phyloP scores from a whole-genome alignment of 2,113 vertebrate genomes.

The Myotis lucifugus region DNA sequence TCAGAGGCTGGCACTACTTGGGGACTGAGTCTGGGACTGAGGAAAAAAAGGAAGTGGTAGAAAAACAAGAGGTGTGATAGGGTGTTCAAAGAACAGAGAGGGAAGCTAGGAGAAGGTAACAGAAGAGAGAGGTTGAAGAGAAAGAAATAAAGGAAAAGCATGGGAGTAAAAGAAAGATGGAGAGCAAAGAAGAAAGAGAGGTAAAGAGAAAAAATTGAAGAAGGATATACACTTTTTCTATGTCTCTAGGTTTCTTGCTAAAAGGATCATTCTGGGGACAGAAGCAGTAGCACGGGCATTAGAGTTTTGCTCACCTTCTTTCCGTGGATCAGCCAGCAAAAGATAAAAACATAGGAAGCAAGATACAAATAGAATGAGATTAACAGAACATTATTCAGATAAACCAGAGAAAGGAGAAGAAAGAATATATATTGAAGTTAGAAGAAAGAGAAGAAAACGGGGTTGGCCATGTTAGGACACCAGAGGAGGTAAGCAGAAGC shows the following conservation, averaged over 20 bases:
- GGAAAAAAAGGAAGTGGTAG: not conserved
- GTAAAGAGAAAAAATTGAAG: fast-evolving
- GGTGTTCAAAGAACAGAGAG: not conserved
- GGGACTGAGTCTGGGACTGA: not conserved
- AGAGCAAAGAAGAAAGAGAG: not conserved
- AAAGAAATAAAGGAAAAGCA: not conserved
- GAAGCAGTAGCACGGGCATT: not conserved
- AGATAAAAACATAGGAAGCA: conserved; percentile 3
- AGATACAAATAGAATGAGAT: not conserved
- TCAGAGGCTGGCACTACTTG: not conserved
- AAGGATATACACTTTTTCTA: not conserved
- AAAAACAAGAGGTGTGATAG: not conserved
- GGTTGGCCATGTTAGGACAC: not conserved
- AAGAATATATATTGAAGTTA: not conserved
- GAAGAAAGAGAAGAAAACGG: not conserved
- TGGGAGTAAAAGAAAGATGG: too few relatives aligned
- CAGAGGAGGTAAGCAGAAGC: not conserved
- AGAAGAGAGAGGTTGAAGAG: not conserved
- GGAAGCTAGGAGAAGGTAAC: not conserved
- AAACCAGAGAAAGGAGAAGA: not conserved
- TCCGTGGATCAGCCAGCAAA: conserved; percentile 34
- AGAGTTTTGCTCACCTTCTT: conserved; percentile 54
- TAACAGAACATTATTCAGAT: not conserved
- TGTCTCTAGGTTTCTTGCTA: not conserved
- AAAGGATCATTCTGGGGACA: fast-evolving